Evolutionary conservation across 2,797 vertebrate genomes (phyloP).

Genomic region (Liasis olivaceus): DNA sequence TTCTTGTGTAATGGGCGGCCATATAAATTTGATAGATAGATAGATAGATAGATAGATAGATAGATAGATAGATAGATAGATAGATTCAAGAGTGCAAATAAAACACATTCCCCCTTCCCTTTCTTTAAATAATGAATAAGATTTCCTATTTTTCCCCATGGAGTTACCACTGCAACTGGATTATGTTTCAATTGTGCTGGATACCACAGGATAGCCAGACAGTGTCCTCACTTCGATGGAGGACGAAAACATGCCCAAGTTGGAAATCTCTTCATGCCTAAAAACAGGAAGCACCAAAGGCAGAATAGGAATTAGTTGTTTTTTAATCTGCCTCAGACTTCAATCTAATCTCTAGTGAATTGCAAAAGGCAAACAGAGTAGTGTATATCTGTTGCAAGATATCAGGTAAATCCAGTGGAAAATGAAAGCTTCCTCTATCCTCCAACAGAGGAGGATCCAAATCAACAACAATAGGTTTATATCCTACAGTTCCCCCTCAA

Average conservation of each 20-base stretch:
- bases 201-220: not conserved
- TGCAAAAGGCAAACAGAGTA: not conserved
- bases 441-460: not conserved
- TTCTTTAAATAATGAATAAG: not conserved
- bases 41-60: too few species aligned
- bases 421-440: not conserved
- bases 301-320: not conserved
- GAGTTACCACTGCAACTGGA: not conserved
- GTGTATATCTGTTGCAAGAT: not conserved
- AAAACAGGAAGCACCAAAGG: not conserved
- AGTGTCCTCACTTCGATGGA: not conserved
- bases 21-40: too few species aligned
- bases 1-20: too few species aligned
- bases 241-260: not conserved
- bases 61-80: too few species aligned
- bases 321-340: not conserved
- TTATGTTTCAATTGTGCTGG: not conserved
- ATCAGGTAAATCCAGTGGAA: not conserved
- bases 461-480: not conserved
- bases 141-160: not conserved
- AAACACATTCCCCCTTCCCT: not conserved
- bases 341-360: not conserved
- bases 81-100: not conserved
- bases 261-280: not conserved
- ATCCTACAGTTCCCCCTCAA: not conserved